Conservation (phyloP, 2,888 invertebrate genomes). For the Himalopsyche anomala region DNA sequence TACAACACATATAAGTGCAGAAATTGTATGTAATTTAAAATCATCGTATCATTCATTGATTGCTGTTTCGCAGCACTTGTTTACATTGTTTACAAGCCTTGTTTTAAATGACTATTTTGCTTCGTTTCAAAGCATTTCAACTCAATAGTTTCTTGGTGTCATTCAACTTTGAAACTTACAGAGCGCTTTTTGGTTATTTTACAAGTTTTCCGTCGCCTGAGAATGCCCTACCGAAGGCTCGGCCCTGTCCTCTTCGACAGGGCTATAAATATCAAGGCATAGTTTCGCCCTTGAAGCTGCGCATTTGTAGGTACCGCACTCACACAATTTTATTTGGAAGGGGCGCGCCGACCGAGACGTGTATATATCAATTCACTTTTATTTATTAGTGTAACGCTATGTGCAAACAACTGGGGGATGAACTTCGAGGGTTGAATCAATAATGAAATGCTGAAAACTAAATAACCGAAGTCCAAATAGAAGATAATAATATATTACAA, state of each 20-base stretch:
- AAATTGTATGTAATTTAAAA: no score
- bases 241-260: constrained; percentile 2
- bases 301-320: not conserved
- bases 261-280: constrained; percentile 11
- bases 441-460: not conserved
- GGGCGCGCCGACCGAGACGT: constrained; percentile 2
- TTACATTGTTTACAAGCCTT: no score
- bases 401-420: constrained; percentile 20
- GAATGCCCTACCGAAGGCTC: not conserved
- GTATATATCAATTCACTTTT: constrained; percentile 17
- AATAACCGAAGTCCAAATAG: not conserved
- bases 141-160: no score
- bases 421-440: constrained; percentile 9
- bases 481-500: not conserved
- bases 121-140: no score
- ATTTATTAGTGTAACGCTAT: constrained; percentile 30
- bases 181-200: not conserved
- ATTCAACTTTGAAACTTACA: no score
- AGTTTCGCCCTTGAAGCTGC: constrained; percentile 16
- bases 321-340: not conserved
- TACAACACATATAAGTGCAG: no score
- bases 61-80: no score
- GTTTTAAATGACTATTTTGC: no score
- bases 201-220: not conserved
- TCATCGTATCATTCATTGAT: no score